Percentiles rank a stretch among this genome's conserved stretches.
Evolutionary conservation across 2,888 invertebrate species (phyloP).

Genomic region (Megamerina dolium): DNA sequence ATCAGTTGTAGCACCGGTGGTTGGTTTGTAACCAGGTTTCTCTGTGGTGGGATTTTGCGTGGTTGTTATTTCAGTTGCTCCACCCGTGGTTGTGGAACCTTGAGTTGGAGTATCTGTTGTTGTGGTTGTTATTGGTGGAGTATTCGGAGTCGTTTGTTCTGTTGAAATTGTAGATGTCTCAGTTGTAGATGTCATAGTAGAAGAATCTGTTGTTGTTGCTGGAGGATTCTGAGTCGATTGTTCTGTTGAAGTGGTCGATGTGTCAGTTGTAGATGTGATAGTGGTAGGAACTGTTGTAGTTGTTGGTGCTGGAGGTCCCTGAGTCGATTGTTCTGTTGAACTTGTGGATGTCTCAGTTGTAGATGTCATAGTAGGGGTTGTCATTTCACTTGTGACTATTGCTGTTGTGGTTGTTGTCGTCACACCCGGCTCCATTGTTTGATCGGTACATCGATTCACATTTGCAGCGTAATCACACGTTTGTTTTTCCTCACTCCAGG

Average conservation of each 20-base stretch:
- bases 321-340: constrained; percentile 6
- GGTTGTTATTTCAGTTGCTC: constrained; percentile 9
- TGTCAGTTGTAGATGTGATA: constrained; percentile 17
- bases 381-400: constrained; percentile 7
- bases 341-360: constrained; percentile 12
- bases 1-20: constrained; percentile 17
- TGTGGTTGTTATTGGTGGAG: constrained; percentile 13
- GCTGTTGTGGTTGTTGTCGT: constrained; percentile 19
- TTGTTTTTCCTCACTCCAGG: constrained; percentile 59
- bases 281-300: constrained; percentile 17
- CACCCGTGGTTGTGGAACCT: constrained; percentile 9
- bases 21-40: constrained; percentile 13
- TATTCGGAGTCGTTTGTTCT: constrained; percentile 14
- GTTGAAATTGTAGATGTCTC: constrained; percentile 7
- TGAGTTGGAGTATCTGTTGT: constrained; percentile 13
- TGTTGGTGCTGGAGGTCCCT: constrained; percentile 20
- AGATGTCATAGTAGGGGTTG: constrained; percentile 13
- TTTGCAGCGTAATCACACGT: constrained; percentile 55
- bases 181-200: constrained; percentile 14
- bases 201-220: constrained; percentile 16
- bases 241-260: constrained; percentile 5
- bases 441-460: constrained; percentile 35
- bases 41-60: constrained; percentile 9
- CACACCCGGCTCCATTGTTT: constrained; percentile 22
- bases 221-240: constrained; percentile 19